A percentile compares a stretch with the other conserved stretches of the same genome.
These are phyloP conservation scores for Cossypha niveicapilla DNA, from an alignment of 2,797 vertebrate genomes.

Conservation along the genomic window DNA sequence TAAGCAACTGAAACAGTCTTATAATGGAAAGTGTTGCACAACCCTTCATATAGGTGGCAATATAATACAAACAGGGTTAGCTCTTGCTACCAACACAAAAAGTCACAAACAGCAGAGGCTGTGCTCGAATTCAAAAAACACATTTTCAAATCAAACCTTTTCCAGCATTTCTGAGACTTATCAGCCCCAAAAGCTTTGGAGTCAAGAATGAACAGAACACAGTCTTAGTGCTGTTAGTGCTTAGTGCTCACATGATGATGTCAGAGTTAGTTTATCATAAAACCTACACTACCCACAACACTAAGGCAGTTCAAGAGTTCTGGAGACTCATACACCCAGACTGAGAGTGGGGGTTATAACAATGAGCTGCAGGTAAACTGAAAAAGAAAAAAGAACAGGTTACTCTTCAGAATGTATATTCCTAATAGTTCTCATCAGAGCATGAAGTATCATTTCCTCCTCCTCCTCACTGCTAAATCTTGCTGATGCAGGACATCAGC, in stretches of 20 bases:
- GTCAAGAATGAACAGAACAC: neutral
- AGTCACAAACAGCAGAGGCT: neutral
- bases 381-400: neutral
- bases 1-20: constrained; percentile 16
- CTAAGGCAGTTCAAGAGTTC: neutral
- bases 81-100: neutral
- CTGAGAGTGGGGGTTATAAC: neutral
- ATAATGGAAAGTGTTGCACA: constrained; percentile 56
- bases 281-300: neutral
- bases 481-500: neutral
- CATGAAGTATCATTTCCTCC: neutral
- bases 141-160: neutral
- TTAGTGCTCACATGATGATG: neutral
- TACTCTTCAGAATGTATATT: neutral
- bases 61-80: neutral
- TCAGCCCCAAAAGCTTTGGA: neutral
- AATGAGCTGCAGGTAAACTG: neutral
- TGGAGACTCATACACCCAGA: neutral
- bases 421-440: neutral
- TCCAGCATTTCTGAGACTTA: neutral
- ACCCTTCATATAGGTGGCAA: constrained; percentile 45
- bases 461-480: neutral
- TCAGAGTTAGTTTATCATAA: neutral
- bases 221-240: neutral
- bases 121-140: neutral